Percentiles rank a stretch among this genome's conserved stretches.
These are phyloP conservation scores for Lepus europaeus DNA, from an alignment of 2,113 vertebrate species.

Conservation along the genomic window DNA sequence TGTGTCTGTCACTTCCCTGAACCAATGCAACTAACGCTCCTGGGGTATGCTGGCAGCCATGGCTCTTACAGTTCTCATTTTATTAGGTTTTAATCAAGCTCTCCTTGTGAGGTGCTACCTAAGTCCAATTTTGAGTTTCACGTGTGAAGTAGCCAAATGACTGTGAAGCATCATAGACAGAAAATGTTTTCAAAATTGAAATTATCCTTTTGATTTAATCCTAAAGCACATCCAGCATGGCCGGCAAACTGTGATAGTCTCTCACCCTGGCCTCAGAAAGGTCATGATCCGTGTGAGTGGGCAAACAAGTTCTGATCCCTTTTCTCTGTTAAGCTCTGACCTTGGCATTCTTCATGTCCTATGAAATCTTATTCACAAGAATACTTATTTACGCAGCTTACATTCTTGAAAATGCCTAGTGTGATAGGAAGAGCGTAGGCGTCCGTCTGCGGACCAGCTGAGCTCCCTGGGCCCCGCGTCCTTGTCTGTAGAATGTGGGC, in stretches of 20 bases:
- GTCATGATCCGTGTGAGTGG: background rate
- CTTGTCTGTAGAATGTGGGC: background rate
- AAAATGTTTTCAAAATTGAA: slow-evolving; percentile 64
- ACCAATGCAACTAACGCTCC: background rate
- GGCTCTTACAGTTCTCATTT: slow-evolving; percentile 31
- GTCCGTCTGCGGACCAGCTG: background rate
- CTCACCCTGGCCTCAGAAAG: slow-evolving; percentile 25
- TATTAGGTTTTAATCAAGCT: slow-evolving; percentile 65
- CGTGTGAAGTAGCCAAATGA: slow-evolving; percentile 69
- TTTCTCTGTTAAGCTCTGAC: background rate
- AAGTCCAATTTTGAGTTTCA: slow-evolving; percentile 57
- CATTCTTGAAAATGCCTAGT: background rate
- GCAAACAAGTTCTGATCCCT: slow-evolving; percentile 25
- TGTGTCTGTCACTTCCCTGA: background rate
- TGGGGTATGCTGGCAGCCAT: background rate
- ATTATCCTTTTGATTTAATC: slow-evolving; percentile 69
- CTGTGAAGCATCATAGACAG: slow-evolving; percentile 5
- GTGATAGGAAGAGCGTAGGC: background rate
- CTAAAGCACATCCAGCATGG: slow-evolving; percentile 16
- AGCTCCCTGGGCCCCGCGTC: background rate
- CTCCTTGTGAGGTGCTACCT: slow-evolving; percentile 53
- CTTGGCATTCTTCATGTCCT: slow-evolving; percentile 7
- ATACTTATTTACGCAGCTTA: background rate
- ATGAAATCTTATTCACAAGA: background rate
- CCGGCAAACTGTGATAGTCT: slow-evolving; percentile 29